These are phyloP conservation scores for Ips typographus DNA, from an alignment of 1,140 invertebrate genomes.

Conservation along the genomic window DNA sequence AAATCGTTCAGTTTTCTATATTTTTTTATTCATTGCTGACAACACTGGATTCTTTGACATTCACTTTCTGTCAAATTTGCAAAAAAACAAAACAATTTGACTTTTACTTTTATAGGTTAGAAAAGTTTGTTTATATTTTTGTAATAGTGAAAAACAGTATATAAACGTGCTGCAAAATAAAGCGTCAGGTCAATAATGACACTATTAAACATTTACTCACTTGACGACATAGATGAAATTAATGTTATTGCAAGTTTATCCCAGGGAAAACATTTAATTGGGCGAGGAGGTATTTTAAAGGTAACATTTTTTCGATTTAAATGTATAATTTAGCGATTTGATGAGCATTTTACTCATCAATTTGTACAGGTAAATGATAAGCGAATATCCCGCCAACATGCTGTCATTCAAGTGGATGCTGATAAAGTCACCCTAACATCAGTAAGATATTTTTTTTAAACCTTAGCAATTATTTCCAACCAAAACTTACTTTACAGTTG, in stretches of 20 bases:
- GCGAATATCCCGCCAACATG: slow-evolving; percentile 40
- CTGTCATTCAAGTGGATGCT: slow-evolving; percentile 28
- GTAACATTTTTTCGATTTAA: slow-evolving; percentile 24
- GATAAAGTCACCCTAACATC: slow-evolving; percentile 35
- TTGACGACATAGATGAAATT: slow-evolving; percentile 10
- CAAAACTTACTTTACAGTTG: slow-evolving; percentile 29
- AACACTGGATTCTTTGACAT: too few species aligned
- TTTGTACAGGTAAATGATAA: slow-evolving; percentile 40
- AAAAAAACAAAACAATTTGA: too few species aligned
- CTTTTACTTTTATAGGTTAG: too few species aligned
- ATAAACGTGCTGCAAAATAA: too few species aligned
- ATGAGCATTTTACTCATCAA: slow-evolving; percentile 1
- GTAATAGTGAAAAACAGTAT: too few species aligned
- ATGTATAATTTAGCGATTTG: not conserved
- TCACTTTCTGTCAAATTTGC: too few species aligned
- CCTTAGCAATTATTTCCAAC: not conserved
- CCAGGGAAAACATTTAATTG: slow-evolving; percentile 35
- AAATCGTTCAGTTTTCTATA: too few species aligned
- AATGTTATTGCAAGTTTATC: slow-evolving; percentile 23
- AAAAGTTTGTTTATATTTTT: too few species aligned
- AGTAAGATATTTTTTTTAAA: slow-evolving; percentile 28
- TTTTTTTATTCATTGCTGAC: too few species aligned
- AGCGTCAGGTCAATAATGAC: slow-evolving; percentile 3
- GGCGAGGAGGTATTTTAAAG: slow-evolving; percentile 36
- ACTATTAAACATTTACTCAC: slow-evolving; percentile 10